A percentile compares a stretch with the other conserved stretches of the same genome.
These are phyloP conservation scores for Hydrolagus colliei DNA, from an alignment of 2,797 vertebrate species.

Conservation along the genomic window DNA sequence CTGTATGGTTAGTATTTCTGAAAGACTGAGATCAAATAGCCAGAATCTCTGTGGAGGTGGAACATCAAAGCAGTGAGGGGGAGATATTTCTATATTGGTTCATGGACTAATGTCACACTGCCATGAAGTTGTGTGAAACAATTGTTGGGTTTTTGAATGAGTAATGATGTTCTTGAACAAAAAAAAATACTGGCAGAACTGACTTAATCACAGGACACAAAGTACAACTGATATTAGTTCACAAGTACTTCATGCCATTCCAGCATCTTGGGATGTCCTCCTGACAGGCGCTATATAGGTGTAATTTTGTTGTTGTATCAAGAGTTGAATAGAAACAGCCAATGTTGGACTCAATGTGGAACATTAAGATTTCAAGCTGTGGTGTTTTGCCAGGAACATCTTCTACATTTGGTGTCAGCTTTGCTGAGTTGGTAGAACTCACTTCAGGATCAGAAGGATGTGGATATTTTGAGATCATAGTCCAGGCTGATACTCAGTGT, in stretches of 20 bases:
- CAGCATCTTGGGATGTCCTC: no score
- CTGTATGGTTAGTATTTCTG: no score
- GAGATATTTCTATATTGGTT: neutral
- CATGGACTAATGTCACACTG: constrained; percentile 3
- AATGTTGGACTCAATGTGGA: neutral
- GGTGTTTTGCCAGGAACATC: neutral
- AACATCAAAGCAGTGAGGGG: no score
- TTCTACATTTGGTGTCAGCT: neutral
- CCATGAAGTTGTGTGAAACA: neutral
- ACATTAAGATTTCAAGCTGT: neutral
- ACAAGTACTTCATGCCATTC: neutral
- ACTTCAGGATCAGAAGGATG: neutral
- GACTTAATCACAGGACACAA: neutral
- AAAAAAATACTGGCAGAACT: neutral
- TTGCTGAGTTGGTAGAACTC: neutral
- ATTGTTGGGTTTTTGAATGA: neutral
- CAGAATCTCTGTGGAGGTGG: neutral
- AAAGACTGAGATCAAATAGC: no score
- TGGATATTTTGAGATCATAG: neutral
- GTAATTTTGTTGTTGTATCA: neutral
- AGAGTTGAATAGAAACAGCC: neutral
- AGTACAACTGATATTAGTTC: neutral
- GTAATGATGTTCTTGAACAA: neutral
- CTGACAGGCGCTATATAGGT: no score
- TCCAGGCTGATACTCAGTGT: no score